A percentile compares a stretch with the other conserved stretches of the same genome.
Evolutionary conservation across 2,113 vertebrate species (phyloP).

Genomic region (Atlantisia rogersi): DNA sequence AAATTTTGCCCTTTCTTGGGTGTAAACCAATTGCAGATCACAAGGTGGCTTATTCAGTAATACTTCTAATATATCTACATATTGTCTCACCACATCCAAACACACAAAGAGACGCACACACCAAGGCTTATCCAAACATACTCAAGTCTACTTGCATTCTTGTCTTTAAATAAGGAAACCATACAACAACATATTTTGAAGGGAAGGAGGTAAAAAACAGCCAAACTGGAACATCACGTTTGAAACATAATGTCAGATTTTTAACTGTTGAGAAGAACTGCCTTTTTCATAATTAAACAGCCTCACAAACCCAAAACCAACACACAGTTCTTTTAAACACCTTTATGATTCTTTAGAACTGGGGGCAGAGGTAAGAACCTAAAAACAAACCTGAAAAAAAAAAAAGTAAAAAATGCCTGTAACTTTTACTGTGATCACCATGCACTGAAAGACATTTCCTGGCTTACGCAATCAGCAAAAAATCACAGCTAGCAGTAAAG

Average conservation of each 20-base stretch:
- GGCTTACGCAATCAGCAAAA: not conserved
- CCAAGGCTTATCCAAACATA: not conserved
- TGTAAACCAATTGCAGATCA: not conserved
- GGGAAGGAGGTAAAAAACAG: not conserved
- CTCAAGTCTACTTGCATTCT: not conserved
- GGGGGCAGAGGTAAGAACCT: not conserved
- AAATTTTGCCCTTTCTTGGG: not conserved
- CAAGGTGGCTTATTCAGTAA: not conserved
- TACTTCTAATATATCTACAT: not conserved
- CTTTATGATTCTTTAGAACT: not conserved
- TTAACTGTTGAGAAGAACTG: not conserved
- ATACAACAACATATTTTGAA: not conserved
- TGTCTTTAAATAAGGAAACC: not conserved
- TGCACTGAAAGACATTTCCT: not conserved
- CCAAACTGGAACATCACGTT: not conserved
- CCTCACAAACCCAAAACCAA: not conserved
- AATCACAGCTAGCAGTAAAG: not conserved
- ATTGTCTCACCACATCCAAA: not conserved
- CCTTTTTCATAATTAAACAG: not conserved
- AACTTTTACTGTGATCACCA: not conserved
- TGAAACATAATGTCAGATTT: not conserved
- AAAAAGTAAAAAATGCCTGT: not conserved
- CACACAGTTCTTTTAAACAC: not conserved
- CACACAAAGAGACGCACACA: not conserved
- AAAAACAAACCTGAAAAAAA: not conserved